These are phyloP conservation scores for Lerema accius DNA, from an alignment of 1,140 invertebrate genomes.

Conservation along the genomic window DNA sequence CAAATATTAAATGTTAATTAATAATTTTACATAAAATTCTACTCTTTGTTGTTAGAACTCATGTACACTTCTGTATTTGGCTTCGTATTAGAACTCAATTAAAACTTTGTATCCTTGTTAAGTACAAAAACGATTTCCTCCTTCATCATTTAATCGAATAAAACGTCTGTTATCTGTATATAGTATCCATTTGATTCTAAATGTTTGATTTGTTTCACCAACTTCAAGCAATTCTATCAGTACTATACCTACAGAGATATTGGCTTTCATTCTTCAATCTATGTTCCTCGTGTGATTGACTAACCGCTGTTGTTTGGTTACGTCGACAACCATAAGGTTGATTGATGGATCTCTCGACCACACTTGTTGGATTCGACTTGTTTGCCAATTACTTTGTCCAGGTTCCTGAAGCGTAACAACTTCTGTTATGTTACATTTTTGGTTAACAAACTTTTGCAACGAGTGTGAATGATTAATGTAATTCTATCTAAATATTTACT, in stretches of 20 bases:
- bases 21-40: too few relatives aligned
- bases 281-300: slow-evolving; percentile 15
- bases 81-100: too few relatives aligned
- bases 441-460: neutral
- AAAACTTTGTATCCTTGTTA: too few relatives aligned
- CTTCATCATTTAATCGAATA: too few relatives aligned
- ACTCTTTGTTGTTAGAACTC: too few relatives aligned
- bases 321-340: slow-evolving; percentile 6
- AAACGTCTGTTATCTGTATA: too few relatives aligned
- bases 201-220: too few relatives aligned
- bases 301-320: slow-evolving; percentile 8
- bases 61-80: too few relatives aligned
- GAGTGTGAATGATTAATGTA: too few relatives aligned
- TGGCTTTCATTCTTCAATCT: slow-evolving; percentile 5
- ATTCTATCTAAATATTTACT: too few relatives aligned
- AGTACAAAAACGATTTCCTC: too few relatives aligned
- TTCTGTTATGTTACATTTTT: slow-evolving; percentile 4
- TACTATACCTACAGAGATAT: neutral
- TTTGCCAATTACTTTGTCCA: slow-evolving; percentile 13
- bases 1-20: too few relatives aligned
- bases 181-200: neutral
- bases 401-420: neutral
- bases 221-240: neutral
- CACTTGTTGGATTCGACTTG: slow-evolving; percentile 21
- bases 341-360: slow-evolving; percentile 9